A percentile compares a stretch with the other conserved stretches of the same genome.
These are phyloP conservation scores for Drosophila pegasa DNA, from an alignment of 2,888 invertebrate genomes.

Conservation along the genomic window DNA sequence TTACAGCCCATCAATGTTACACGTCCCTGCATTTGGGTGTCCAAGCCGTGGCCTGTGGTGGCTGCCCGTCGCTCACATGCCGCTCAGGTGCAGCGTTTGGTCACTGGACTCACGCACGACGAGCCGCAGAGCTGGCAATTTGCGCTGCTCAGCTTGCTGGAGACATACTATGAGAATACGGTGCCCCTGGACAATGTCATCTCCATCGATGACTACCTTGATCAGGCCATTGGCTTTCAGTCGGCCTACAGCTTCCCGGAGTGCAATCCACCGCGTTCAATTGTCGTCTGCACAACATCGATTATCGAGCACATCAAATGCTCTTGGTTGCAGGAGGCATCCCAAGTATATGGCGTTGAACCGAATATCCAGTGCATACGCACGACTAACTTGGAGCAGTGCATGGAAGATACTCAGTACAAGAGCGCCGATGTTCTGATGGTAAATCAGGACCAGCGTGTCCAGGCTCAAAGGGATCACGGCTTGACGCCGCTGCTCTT, in stretches of 20 bases:
- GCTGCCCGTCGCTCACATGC: constrained; percentile 87
- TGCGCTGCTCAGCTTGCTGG: constrained; percentile 87
- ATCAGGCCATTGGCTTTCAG: constrained; percentile 87
- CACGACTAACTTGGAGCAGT: constrained; percentile 87
- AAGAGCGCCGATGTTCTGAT: constrained; percentile 90
- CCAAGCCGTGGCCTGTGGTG: constrained; percentile 91
- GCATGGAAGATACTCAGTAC: constrained; percentile 88
- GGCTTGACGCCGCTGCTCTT: constrained; percentile 79
- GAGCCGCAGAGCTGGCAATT: constrained; percentile 86
- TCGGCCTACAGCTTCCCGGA: constrained; percentile 89
- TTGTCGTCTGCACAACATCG: constrained; percentile 89
- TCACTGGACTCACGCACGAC: constrained; percentile 84
- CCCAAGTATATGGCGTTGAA: constrained; percentile 90
- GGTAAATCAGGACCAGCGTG: constrained; percentile 90
- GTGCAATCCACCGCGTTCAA: constrained; percentile 89
- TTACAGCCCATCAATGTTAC: constrained; percentile 87
- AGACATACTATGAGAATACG: constrained; percentile 86
- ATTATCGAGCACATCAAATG: constrained; percentile 91
- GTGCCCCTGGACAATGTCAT: constrained; percentile 87
- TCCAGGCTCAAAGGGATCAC: constrained; percentile 88
- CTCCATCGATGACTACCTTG: constrained; percentile 89
- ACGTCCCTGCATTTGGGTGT: constrained; percentile 91
- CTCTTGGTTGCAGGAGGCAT: constrained; percentile 90
- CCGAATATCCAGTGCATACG: constrained; percentile 92
- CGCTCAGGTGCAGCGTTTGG: constrained; percentile 86